phyloP scores from a whole-genome alignment of 2,888 invertebrate genomes.

The Galeopsomyia nigrocyanea region DNA sequence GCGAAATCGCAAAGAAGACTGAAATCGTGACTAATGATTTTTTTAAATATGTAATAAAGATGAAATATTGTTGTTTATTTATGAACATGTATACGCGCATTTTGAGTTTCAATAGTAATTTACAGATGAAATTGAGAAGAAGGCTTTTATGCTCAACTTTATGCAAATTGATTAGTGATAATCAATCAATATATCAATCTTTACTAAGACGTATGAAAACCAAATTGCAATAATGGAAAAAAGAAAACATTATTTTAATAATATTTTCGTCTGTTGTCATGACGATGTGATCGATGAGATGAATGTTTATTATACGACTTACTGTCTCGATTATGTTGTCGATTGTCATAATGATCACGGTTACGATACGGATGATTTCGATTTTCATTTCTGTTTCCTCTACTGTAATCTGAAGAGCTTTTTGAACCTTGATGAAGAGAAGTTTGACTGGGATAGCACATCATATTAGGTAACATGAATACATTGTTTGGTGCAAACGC shows the following conservation, averaged over 20 bases:
- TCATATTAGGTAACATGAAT: slow-evolving; percentile 47
- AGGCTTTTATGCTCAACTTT: too few species aligned
- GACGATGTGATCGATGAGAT: slow-evolving; percentile 47
- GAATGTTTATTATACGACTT: slow-evolving; percentile 46
- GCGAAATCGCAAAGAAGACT: too few species aligned
- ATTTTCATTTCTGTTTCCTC: slow-evolving; percentile 52
- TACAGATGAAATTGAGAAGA: too few species aligned
- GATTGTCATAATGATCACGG: slow-evolving; percentile 45
- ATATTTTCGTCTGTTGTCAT: slow-evolving; percentile 53
- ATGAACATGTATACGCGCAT: background rate
- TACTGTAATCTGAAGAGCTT: slow-evolving; percentile 50
- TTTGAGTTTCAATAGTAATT: too few species aligned
- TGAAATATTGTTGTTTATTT: too few species aligned
- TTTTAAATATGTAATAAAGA: too few species aligned
- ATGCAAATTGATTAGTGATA: too few species aligned
- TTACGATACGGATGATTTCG: slow-evolving; percentile 44
- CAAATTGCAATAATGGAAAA: too few species aligned
- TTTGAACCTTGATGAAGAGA: slow-evolving; percentile 38
- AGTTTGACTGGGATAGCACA: slow-evolving; percentile 52
- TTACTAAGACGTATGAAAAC: too few species aligned
- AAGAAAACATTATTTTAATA: slow-evolving; percentile 40
- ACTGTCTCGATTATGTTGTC: slow-evolving; percentile 47
- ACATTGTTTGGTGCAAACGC: slow-evolving; percentile 47
- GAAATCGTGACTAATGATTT: too few species aligned
- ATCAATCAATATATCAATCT: too few species aligned